Base-by-base conservation (phyloP, 2,113 vertebrate species). In the Fulica atra region DNA sequence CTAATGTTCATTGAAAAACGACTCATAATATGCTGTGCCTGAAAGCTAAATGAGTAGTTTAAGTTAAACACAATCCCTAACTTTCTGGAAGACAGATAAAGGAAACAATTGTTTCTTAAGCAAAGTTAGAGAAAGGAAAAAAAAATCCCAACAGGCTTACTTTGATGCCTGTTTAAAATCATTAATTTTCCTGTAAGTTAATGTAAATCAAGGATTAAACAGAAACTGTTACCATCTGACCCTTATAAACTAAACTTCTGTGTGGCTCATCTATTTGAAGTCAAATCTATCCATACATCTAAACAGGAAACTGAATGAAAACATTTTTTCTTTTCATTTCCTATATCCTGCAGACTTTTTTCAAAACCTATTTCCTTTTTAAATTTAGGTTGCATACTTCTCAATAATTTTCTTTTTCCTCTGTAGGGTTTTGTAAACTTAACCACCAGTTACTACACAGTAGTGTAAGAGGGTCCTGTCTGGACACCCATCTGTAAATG, bases 141-240 rank as follows among this genome's bases (percentile, higher is more conserved):
- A 26, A 53, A 53, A 48, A 48, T 21, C 48, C 24, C 23, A 51
- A 51, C 68, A 84, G 53, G 73, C 56, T 90, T 56, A 25, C 92
- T 97, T 96, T 97, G 94, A 96, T 97, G 78, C 77, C 65, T 91
- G 86, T 79, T 95, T 95, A 89, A 93, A 95, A 93, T 94, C 91
- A 96, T 96, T 96, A 95, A 94, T 97, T 97, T 97, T 95, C 82
- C 82, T 97, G 89, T 93, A 91, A 94, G 77, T 94, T 97, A 93
- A 95, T 96, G 92, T 95, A 97, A 97, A 97, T 96, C 82, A 78
- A 92, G 60, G 90, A 96, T 96, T 97, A 97, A 95, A 92, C 93
- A 96, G 92, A 97, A 97, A 96, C 93, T 90, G 57, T 96, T 96
- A 70, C 83, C 57, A 87, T 96, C 63, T 96, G 88, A 96, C 72